Evolutionary conservation across 2,113 vertebrate genomes (phyloP), one percentile per base, ranked within the genome.

Genomic region (Orthochromis malagaraziensis): DNA sequence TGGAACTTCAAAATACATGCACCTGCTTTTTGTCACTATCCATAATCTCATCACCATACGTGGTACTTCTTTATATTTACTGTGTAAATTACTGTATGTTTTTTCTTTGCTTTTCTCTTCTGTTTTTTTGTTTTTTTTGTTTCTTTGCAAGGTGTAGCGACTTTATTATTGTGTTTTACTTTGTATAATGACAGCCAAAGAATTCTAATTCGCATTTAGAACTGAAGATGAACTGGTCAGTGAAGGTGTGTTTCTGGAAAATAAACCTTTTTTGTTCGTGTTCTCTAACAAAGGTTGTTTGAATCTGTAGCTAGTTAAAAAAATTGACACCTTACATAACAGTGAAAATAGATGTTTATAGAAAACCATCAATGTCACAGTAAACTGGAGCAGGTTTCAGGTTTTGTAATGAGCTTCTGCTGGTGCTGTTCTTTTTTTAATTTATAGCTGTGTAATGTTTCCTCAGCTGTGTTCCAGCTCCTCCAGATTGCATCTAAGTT

Each of bases 401-500:
- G 60, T 68, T 65, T 65, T 65, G 60, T 65, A 65, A 65, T 65
- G 60, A 38, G 14, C 19, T 51, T 38, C 33, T 81, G 35, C 21
- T 85, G 58, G 60, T 47, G 75, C 68, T 13, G 24, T 33, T 42
- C n/a, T 68, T 60, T 82, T 81, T 55, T 38, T 19, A 14, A 63
- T 63, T 63, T 85, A 88, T 79, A 73, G 53, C 65, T 86, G 60
- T 86, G 90, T 70, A 80, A 31, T 86, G 79, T 91, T 91, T 89
- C 79, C 65, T 87, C 88, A 84, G 82, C 86, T 81, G 42, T 60
- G 57, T 85, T 40, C 81, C 77, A 83, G 82, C 53, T 88, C 49
- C 47, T 83, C 57, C 81, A 90, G 70, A 85, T 77, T 90, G 58
- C 85, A 82, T 82, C 84, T 92, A 92, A 93, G 92, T 92, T 89